Evolutionary conservation across 2,797 vertebrate genomes (phyloP).

Genomic region (Ibycter americanus): DNA sequence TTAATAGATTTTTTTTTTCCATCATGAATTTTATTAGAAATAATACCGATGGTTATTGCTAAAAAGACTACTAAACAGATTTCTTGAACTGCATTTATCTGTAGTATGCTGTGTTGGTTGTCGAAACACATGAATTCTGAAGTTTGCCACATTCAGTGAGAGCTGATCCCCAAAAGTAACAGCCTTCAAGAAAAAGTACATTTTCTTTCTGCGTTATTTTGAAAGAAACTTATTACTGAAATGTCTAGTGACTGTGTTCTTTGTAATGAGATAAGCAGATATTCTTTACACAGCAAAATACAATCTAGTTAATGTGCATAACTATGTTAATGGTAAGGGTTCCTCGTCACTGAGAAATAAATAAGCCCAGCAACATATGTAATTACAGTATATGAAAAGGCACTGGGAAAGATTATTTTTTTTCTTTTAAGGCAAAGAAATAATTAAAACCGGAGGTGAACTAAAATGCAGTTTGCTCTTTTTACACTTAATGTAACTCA

Average conservation of each 20-base stretch:
- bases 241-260: neutral
- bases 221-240: neutral
- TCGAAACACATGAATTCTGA: neutral
- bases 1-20: neutral
- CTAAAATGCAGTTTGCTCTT: neutral
- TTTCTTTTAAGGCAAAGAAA: neutral
- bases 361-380: neutral
- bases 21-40: neutral
- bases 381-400: neutral
- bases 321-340: neutral
- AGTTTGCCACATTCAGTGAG: neutral
- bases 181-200: neutral
- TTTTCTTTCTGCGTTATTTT: neutral
- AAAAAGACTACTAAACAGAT: neutral
- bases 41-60: neutral
- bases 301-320: slow-evolving; percentile 30
- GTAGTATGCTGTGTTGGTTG: neutral
- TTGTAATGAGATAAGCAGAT: slow-evolving; percentile 12
- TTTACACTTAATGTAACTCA: neutral
- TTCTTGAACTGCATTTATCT: neutral
- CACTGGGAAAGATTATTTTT: neutral
- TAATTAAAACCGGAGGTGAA: neutral
- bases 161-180: neutral
- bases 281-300: slow-evolving; percentile 26
- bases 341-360: neutral